Base-by-base conservation (phyloP, 1,140 invertebrate species). In the Pseudomyrmex cubaensis region DNA sequence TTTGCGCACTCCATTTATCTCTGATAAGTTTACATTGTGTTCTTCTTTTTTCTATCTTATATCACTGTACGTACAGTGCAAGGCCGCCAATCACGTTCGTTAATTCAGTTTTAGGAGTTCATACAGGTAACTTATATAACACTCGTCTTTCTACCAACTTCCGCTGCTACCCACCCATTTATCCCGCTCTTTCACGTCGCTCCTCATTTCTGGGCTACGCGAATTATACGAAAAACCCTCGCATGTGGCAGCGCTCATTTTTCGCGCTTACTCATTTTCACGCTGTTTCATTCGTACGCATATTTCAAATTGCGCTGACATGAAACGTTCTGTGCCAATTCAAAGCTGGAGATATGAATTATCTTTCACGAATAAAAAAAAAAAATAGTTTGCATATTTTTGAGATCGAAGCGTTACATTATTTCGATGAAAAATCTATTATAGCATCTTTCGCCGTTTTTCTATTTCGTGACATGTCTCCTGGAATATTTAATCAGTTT, bases 261-360 rank as follows among this genome's bases (percentile, higher is more conserved):
- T 80, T 80, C 56, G 44, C 64, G 15, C 67, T 70, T 48, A 13
- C 22, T 35, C 54, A 35, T 70, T 80, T 70, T 70, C 67, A 80
- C 44, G 10, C 35, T 80, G 10, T 59, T 80, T 61, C 54, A 17
- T 12, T 70, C 35, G 15, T 5, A 57, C 44, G 57, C 56, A 17
- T 78, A 59, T 66, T 44, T 78, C 54, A 15, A 35, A 48, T 50
- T 10, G 44, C 54, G 10, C 44, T 48, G 35, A 48, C 46, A 50
- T 35, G n/a, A 3, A 66, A 56, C n/a, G 48, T 66, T 20, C 17
- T 46, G 17, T 20, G 46, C 57, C 12, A 17, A 25, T n/a, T 25
- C 12, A 54, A 70, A 17, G 7, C 48, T 25, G 20, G 46, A 25
- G 2, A 22, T 44, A 22, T 35, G 35, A 35, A 35, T 35, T 35